phyloP scores from a whole-genome alignment of 1,140 invertebrate genomes.

The Nephotettix cincticeps region DNA sequence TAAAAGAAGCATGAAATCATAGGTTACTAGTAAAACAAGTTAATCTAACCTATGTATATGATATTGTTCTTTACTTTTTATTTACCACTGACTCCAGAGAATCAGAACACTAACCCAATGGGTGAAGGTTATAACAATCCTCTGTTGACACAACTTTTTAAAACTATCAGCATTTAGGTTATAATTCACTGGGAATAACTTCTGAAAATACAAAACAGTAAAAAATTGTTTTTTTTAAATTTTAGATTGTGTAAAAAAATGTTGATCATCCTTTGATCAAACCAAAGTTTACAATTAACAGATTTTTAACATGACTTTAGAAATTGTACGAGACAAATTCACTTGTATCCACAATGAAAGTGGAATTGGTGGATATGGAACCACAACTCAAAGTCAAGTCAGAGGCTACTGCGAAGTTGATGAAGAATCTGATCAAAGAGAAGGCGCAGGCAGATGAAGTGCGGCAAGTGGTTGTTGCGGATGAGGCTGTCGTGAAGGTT shows the following conservation, averaged over 20 bases:
- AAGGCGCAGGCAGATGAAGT: conserved; percentile 82
- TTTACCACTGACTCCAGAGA: too few relatives aligned
- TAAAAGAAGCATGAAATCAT: too few relatives aligned
- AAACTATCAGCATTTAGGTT: too few relatives aligned
- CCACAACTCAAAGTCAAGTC: conserved; percentile 84
- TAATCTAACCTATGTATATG: not conserved
- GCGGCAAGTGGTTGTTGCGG: conserved; percentile 68
- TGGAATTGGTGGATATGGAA: conserved; percentile 79
- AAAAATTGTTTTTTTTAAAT: too few relatives aligned
- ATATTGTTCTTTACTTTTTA: too few relatives aligned
- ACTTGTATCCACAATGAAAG: conserved; percentile 82
- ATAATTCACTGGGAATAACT: too few relatives aligned
- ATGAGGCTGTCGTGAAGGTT: conserved; percentile 77
- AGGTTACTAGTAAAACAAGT: too few relatives aligned
- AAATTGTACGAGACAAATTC: conserved; percentile 85
- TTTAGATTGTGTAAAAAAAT: too few relatives aligned
- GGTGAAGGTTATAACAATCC: too few relatives aligned
- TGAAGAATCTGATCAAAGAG: conserved; percentile 74
- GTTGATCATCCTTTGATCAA: not conserved
- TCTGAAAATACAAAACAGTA: too few relatives aligned
- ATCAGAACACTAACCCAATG: too few relatives aligned
- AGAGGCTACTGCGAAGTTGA: conserved; percentile 73
- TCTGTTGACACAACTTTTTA: too few relatives aligned
- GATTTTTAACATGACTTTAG: conserved; percentile 48
- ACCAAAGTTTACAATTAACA: conserved; percentile 1